Base-by-base conservation (phyloP, 1,140 invertebrate species). In the Rhizoglyphus robini region DNA sequence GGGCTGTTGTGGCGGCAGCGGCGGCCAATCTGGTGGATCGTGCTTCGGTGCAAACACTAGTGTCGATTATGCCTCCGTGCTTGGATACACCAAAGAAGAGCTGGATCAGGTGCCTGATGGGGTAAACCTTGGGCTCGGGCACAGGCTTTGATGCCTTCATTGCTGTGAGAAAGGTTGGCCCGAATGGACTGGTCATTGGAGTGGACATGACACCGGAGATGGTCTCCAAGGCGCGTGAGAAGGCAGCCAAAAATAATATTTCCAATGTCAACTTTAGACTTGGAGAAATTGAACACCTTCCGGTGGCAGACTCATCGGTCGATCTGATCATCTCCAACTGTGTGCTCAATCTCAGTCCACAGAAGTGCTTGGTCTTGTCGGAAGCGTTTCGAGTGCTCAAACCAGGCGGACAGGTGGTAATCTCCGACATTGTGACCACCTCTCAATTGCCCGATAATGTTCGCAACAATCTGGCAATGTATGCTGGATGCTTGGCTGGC, bases 191-290 rank as follows among this genome's bases (percentile, higher is more conserved):
- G 30, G 58, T 60, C 23, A 60, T 60, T 60, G 58, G 58, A 20
- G 29, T 60, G n/a, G 58, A 60, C 30, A 60, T 60, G 58, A 60
- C 29, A 41, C 58, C 8, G 5, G 58, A 60, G 32, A 60, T 60
- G 58, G 58, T 60, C n/a, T n/a, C n/a, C n/a, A n/a, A n/a, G n/a
- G n/a, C n/a, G n/a, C n/a, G n/a, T n/a, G n/a, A n/a, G n/a, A 60
- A 60, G 8, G 25, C 58, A 11, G 20, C 20, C 8, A 60, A 60
- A 60, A 41, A 23, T 8, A 31, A 31, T 8, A 13, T 23, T 32
- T 4, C n/a, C 20, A 60, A 60, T 29, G 58, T 60, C 8, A 29
- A 41, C n/a, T 60, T 60, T 23, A 20, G 58, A 29, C 32, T 60
- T 11, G 58, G 58, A 11, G 8, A 60, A 23, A 60, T 60, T 60